These are phyloP conservation scores for Euproctis similis DNA, from an alignment of 2,888 invertebrate genomes.

Conservation along the genomic window DNA sequence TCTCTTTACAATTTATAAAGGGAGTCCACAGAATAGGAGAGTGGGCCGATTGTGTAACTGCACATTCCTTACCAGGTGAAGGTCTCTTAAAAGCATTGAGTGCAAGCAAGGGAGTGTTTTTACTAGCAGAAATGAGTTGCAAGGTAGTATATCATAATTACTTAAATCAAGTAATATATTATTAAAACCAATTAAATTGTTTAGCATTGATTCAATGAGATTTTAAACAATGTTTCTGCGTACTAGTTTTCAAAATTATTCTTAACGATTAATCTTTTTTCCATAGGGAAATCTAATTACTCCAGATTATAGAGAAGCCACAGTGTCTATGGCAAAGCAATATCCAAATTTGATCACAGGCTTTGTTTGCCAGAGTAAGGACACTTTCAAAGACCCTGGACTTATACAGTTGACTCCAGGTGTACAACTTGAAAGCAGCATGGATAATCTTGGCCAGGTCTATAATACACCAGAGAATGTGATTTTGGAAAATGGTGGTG, in stretches of 20 bases:
- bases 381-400: conserved; percentile 81
- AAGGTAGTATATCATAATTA: conserved; percentile 64
- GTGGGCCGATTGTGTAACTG: conserved; percentile 96
- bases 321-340: conserved; percentile 82
- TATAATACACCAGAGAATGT: conserved; percentile 91
- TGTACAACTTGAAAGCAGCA: conserved; percentile 81
- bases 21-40: conserved; percentile 85
- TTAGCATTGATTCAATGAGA: too few species aligned
- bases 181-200: too few species aligned
- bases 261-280: too few species aligned
- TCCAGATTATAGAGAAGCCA: conserved; percentile 79
- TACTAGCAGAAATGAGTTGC: conserved; percentile 93
- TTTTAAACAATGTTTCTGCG: too few species aligned
- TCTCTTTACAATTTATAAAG: conserved; percentile 85
- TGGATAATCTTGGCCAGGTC: conserved; percentile 88
- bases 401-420: conserved; percentile 95
- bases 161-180: too few species aligned
- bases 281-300: conserved; percentile 72
- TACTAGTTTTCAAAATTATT: too few species aligned
- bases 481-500: conserved; percentile 87
- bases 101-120: conserved; percentile 78
- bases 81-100: conserved; percentile 79
- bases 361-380: conserved; percentile 89
- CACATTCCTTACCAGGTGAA: conserved; percentile 90
- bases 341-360: conserved; percentile 88